Evolutionary conservation across 2,888 invertebrate genomes (phyloP).

Genomic region (Entomobrya proxima): DNA sequence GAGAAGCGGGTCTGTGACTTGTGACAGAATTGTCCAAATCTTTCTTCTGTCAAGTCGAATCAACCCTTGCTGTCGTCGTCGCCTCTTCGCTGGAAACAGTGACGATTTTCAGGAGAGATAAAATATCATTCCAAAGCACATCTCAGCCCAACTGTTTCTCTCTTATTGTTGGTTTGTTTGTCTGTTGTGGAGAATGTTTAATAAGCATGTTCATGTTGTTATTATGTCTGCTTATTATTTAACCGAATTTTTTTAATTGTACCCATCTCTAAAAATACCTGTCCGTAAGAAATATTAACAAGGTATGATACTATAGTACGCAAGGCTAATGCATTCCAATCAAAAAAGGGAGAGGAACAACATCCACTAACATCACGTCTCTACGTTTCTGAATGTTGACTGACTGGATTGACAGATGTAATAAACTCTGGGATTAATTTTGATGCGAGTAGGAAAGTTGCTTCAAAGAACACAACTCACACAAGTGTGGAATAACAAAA

Average conservation of each 20-base stretch:
- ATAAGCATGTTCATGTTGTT: not conserved
- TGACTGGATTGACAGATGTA: constrained; percentile 65
- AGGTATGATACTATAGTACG: too few relatives aligned
- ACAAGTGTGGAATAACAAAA: constrained; percentile 37
- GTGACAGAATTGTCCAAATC: not conserved
- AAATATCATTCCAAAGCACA: not conserved
- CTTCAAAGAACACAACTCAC: not conserved
- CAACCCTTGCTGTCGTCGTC: not conserved
- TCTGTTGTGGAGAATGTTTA: not conserved
- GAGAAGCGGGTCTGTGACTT: constrained; percentile 26
- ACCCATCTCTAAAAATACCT: constrained; percentile 24
- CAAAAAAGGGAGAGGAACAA: constrained; percentile 38
- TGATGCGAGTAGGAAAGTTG: constrained; percentile 27
- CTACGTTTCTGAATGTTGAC: constrained; percentile 48
- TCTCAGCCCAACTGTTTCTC: not conserved
- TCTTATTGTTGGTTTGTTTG: not conserved
- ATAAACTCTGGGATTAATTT: constrained; percentile 54
- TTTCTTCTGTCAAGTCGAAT: constrained; percentile 5
- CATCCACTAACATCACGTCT: constrained; percentile 15
- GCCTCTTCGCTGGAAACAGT: not conserved
- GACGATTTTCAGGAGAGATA: constrained; percentile 1
- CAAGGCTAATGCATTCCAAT: constrained; percentile 48
- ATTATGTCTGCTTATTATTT: constrained; percentile 40
- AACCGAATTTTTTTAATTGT: constrained; percentile 58
- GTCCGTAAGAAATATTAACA: constrained; percentile 26